phyloP scores from a whole-genome alignment of 2,888 invertebrate species.

The Andrena minutula region DNA sequence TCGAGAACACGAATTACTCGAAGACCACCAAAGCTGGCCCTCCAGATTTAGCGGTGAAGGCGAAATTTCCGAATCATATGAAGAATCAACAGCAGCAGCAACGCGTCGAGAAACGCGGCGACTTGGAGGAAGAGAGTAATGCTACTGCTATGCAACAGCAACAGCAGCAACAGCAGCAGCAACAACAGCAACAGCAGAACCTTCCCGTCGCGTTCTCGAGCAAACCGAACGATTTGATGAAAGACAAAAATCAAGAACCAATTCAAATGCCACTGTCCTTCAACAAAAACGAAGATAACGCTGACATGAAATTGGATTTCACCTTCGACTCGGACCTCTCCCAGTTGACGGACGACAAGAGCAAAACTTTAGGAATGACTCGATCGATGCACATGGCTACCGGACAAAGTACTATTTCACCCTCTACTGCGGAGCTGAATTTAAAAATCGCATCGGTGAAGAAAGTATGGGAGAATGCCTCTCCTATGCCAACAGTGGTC shows the following conservation, averaged over 20 bases:
- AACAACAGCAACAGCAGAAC: conserved; percentile 72
- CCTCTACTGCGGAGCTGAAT: conserved; percentile 95
- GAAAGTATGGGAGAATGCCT: conserved; percentile 91
- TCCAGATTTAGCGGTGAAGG: conserved; percentile 87
- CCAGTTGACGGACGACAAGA: conserved; percentile 91
- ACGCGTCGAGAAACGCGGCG: conserved; percentile 85
- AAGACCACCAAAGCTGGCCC: conserved; percentile 87
- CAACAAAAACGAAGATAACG: conserved; percentile 90
- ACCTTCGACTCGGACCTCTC: conserved; percentile 94
- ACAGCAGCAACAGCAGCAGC: conserved; percentile 65
- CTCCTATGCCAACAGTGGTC: conserved; percentile 89
- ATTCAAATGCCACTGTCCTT: conserved; percentile 90
- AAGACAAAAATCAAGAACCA: conserved; percentile 85
- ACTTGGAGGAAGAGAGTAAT: conserved; percentile 87
- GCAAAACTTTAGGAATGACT: conserved; percentile 87
- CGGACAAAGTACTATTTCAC: conserved; percentile 91
- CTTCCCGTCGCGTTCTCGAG: conserved; percentile 85
- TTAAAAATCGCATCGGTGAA: conserved; percentile 98
- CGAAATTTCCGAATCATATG: conserved; percentile 87
- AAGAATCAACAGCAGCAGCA: conserved; percentile 83
- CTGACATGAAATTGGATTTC: conserved; percentile 96
- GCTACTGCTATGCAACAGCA: conserved; percentile 77
- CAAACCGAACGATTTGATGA: conserved; percentile 85
- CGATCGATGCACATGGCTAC: conserved; percentile 88
- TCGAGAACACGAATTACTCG: conserved; percentile 96